Evolutionary conservation across 2,797 vertebrate species (phyloP).

Genomic region (Heliangelus exortis): DNA sequence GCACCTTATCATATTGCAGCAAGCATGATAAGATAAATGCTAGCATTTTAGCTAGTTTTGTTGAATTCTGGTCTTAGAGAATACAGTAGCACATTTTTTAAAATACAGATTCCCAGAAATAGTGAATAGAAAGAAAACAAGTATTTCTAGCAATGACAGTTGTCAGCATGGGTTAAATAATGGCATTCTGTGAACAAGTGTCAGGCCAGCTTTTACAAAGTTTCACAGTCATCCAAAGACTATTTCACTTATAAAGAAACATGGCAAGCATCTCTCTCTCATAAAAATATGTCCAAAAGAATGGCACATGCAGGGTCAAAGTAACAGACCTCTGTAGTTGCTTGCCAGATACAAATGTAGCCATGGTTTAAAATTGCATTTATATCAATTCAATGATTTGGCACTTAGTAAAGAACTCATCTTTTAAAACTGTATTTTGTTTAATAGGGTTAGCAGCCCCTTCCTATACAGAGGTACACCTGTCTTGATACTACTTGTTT

Average conservation of each 20-base stretch:
- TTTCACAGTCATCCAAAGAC: conserved; percentile 1
- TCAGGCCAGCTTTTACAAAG: neutral
- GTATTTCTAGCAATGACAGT: neutral
- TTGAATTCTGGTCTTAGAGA: conserved; percentile 34
- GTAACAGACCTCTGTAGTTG: neutral
- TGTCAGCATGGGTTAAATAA: neutral
- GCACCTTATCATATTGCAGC: conserved; percentile 45
- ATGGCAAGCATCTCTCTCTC: neutral
- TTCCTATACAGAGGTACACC: conserved; percentile 75
- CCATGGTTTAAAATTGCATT: neutral
- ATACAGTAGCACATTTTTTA: neutral
- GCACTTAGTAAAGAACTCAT: conserved; percentile 50
- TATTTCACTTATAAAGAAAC: neutral
- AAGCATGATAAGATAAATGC: conserved; percentile 26
- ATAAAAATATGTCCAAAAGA: neutral
- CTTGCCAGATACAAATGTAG: neutral
- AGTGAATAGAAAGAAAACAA: neutral
- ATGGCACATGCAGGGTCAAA: neutral
- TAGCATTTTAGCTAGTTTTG: conserved; percentile 45
- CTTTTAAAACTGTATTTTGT: neutral
- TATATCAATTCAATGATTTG: neutral
- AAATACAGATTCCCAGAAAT: neutral
- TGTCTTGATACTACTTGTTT: conserved; percentile 39
- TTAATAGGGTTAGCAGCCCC: neutral
- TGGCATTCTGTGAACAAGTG: neutral